These are phyloP conservation scores for Apteryx mantelli DNA, from an alignment of 2,113 vertebrate species.

Conservation along the genomic window DNA sequence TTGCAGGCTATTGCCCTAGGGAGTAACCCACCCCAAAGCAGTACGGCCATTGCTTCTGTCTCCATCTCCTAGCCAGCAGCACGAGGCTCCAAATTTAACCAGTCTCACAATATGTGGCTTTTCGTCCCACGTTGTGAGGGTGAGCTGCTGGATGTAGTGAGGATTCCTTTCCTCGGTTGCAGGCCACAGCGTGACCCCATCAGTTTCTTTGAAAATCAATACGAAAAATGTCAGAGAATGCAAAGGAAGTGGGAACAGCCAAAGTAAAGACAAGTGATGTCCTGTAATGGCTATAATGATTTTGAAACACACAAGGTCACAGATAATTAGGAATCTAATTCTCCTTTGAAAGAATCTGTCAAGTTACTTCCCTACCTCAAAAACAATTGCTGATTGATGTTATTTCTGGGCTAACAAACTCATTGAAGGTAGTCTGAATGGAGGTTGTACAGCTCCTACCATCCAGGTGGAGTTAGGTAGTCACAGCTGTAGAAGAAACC, in stretches of 20 bases:
- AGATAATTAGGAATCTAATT: slow-evolving; percentile 73
- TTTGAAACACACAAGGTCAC: slow-evolving; percentile 56
- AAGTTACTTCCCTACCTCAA: slow-evolving; percentile 62
- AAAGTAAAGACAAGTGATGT: slow-evolving; percentile 56
- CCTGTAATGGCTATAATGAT: slow-evolving; percentile 64
- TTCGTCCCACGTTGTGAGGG: neutral
- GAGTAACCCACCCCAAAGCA: neutral
- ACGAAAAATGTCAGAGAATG: slow-evolving; percentile 40
- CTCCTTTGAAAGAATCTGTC: slow-evolving; percentile 70
- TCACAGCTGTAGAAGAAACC: neutral
- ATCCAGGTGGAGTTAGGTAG: slow-evolving; percentile 15
- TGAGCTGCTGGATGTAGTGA: neutral
- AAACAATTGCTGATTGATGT: slow-evolving; percentile 59
- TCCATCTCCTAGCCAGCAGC: neutral
- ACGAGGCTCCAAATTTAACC: neutral
- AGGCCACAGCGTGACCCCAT: slow-evolving; percentile 22
- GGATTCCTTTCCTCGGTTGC: neutral
- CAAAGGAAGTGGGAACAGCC: slow-evolving; percentile 48
- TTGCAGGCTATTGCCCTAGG: neutral
- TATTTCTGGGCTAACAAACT: slow-evolving; percentile 63
- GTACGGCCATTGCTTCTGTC: neutral
- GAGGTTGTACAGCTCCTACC: neutral
- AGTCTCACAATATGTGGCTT: neutral
- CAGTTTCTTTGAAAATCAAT: slow-evolving; percentile 57
- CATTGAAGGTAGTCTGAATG: slow-evolving; percentile 40